Evolutionary conservation across 1,140 invertebrate genomes (phyloP).

Genomic region (Charaxes varanes): DNA sequence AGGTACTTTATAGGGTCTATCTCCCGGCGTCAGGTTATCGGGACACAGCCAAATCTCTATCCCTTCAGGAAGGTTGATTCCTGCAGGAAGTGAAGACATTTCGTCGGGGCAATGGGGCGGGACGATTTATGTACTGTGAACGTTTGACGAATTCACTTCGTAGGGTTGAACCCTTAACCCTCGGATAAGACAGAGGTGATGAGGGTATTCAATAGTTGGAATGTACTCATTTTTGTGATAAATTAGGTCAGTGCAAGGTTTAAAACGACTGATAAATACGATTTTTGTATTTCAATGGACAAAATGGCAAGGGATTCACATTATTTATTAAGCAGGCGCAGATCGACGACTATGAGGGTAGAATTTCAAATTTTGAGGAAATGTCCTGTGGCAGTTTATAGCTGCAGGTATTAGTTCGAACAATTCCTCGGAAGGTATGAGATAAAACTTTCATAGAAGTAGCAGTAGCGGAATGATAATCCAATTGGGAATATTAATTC

Average conservation of each 20-base stretch:
- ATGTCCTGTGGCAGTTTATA: too few relatives aligned
- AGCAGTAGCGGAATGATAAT: too few relatives aligned
- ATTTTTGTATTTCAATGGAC: constrained; percentile 7
- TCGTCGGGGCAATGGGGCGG: constrained; percentile 46
- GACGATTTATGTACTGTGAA: constrained; percentile 64
- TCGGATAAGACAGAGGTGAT: too few relatives aligned
- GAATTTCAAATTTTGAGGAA: too few relatives aligned
- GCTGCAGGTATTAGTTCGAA: too few relatives aligned
- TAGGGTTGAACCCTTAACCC: constrained; percentile 23
- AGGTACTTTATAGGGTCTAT: not conserved
- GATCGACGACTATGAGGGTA: not conserved
- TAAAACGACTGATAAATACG: too few relatives aligned
- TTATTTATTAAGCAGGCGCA: not conserved
- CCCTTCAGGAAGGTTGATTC: constrained; percentile 29
- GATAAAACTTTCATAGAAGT: too few relatives aligned
- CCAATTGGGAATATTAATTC: constrained; percentile 12
- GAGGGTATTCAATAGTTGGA: too few relatives aligned
- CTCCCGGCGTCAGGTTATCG: constrained; percentile 2
- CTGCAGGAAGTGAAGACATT: constrained; percentile 48
- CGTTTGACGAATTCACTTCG: constrained; percentile 34
- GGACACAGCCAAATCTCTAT: constrained; percentile 20
- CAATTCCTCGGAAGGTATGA: too few relatives aligned
- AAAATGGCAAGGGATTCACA: not conserved
- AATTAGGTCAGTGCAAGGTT: not conserved
- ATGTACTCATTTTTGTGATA: too few relatives aligned